These are phyloP conservation scores for Atta cephalotes DNA, from an alignment of 1,140 invertebrate genomes.

Conservation along the genomic window DNA sequence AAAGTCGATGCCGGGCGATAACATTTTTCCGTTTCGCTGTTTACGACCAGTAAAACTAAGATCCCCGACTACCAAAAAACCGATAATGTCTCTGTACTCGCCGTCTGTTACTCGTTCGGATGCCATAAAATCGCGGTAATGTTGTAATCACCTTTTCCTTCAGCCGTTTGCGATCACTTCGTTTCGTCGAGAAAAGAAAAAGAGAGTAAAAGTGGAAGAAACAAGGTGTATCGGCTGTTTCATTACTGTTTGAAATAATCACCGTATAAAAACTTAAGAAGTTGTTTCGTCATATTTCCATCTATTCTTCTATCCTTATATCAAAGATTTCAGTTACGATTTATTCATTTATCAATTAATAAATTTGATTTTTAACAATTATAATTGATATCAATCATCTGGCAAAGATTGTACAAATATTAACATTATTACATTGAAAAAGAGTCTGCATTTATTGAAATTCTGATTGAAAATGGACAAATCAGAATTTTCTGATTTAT, in stretches of 20 bases:
- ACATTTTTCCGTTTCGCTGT: slow-evolving; percentile 68
- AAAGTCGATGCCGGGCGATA: slow-evolving; percentile 68
- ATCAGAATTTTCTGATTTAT: too few relatives aligned
- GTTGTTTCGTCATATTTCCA: background rate
- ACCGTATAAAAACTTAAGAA: background rate
- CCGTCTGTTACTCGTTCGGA: slow-evolving; percentile 68
- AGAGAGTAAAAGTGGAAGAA: background rate
- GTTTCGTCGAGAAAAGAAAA: slow-evolving; percentile 9
- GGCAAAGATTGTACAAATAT: background rate
- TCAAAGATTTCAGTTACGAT: background rate
- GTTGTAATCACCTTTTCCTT: slow-evolving; percentile 57
- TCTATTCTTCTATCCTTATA: background rate
- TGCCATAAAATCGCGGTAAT: slow-evolving; percentile 70
- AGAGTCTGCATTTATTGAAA: too few relatives aligned
- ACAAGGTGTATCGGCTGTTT: slow-evolving; percentile 7
- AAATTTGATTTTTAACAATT: background rate
- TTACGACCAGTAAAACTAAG: slow-evolving; percentile 74
- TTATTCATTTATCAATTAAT: background rate
- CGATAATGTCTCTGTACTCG: slow-evolving; percentile 69
- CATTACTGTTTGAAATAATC: slow-evolving; percentile 28
- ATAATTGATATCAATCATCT: background rate
- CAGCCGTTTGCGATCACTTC: slow-evolving; percentile 15
- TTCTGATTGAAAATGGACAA: too few relatives aligned
- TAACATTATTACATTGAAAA: background rate
- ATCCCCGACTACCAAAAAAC: slow-evolving; percentile 69